phyloP scores from a whole-genome alignment of 2,113 vertebrate genomes.

The Cercopithecus mona region DNA sequence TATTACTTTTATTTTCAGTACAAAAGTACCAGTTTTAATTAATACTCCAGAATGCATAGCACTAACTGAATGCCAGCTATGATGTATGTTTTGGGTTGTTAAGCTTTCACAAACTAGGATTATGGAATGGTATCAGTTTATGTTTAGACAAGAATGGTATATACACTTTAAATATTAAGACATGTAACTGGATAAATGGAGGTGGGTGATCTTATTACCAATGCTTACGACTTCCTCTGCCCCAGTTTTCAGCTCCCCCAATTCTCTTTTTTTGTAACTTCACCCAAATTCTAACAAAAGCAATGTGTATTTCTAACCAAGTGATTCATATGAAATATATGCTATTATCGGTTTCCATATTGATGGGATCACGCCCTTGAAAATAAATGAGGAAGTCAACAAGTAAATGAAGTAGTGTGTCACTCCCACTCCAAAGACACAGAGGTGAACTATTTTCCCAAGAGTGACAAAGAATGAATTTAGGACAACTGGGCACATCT shows the following conservation, averaged over 20 bases:
- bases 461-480: background rate
- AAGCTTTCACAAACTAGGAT: conserved; percentile 17
- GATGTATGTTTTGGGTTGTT: conserved; percentile 32
- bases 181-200: background rate
- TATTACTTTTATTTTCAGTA: conserved; percentile 50
- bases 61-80: background rate
- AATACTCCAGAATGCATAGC: background rate
- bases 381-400: background rate
- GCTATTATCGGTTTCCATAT: background rate
- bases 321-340: background rate
- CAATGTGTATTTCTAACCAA: background rate
- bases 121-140: conserved; percentile 36
- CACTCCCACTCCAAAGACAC: background rate
- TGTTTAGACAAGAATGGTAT: conserved; percentile 37
- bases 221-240: background rate
- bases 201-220: background rate
- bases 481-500: background rate
- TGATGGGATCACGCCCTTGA: background rate
- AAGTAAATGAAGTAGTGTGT: background rate
- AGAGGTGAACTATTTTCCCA: background rate
- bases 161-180: conserved; percentile 49
- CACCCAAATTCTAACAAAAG: background rate
- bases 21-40: conserved; percentile 46
- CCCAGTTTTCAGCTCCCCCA: background rate
- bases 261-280: background rate